Conservation (phyloP, 2,113 vertebrate species). For the Chrysemys picta region DNA sequence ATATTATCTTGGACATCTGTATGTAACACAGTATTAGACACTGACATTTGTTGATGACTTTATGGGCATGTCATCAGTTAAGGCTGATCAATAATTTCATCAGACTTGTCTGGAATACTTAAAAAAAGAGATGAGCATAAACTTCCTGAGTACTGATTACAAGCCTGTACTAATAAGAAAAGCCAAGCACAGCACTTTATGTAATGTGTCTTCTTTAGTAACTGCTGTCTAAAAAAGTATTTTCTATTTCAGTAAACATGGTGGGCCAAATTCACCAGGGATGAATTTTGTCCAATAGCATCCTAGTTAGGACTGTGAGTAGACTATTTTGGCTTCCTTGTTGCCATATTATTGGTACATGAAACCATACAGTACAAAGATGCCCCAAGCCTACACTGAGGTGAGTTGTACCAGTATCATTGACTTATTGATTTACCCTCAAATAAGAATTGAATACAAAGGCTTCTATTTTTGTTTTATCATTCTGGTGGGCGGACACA, state of each 20-base stretch:
- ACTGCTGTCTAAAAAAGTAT: background rate
- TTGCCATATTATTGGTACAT: background rate
- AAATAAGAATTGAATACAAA: background rate
- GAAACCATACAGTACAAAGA: background rate
- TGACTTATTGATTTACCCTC: background rate
- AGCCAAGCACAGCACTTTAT: background rate
- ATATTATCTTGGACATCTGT: conserved; percentile 4
- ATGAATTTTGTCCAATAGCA: background rate
- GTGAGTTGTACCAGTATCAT: background rate
- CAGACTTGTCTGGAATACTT: background rate
- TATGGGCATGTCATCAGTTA: conserved; percentile 17
- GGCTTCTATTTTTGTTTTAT: background rate
- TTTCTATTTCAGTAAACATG: background rate
- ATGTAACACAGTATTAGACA: conserved; percentile 30
- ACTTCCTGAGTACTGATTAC: background rate
- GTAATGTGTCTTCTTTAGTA: background rate
- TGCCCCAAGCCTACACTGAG: background rate
- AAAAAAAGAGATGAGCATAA: background rate
- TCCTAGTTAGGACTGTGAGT: background rate
- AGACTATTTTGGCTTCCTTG: rapidly evolving
- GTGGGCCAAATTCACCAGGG: background rate
- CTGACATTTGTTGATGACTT: conserved; percentile 16
- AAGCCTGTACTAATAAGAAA: background rate
- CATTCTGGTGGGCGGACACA: background rate
- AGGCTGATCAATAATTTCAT: conserved; percentile 46